Conservation (phyloP, 1,140 invertebrate species). For the Lucilia sericata region DNA sequence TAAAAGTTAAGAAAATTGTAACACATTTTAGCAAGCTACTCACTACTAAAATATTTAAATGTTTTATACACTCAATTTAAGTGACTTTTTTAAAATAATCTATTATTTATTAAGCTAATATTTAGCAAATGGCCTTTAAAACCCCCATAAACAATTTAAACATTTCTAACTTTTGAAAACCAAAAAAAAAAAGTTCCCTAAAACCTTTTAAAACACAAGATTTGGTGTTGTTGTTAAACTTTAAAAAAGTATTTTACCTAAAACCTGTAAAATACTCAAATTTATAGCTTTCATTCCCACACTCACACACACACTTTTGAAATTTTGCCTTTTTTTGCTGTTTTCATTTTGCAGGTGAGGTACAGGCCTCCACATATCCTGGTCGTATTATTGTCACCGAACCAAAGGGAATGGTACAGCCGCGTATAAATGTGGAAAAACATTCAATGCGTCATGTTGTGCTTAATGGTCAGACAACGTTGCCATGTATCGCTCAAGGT, state of each 20-base stretch:
- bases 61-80: neutral
- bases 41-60: neutral
- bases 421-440: slow-evolving; percentile 77
- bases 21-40: too few relatives aligned
- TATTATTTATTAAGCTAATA: slow-evolving; percentile 7
- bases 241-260: neutral
- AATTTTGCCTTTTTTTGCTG: slow-evolving; percentile 20
- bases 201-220: neutral
- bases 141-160: neutral
- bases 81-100: slow-evolving; percentile 10
- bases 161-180: neutral
- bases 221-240: neutral
- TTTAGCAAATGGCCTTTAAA: neutral
- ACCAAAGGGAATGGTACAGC: slow-evolving; percentile 79
- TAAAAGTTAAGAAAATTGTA: too few relatives aligned
- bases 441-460: slow-evolving; percentile 74
- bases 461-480: slow-evolving; percentile 77
- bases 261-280: neutral
- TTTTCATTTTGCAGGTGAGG: slow-evolving; percentile 69
- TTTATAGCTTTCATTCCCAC: neutral
- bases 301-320: neutral
- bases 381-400: slow-evolving; percentile 76
- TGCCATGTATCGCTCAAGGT: slow-evolving; percentile 82
- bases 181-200: neutral
- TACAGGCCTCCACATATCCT: slow-evolving; percentile 75